A percentile compares a stretch with the other conserved stretches of the same genome.
phyloP scores from a whole-genome alignment of 2,888 invertebrate species.

The Drosophila prostipennis region DNA sequence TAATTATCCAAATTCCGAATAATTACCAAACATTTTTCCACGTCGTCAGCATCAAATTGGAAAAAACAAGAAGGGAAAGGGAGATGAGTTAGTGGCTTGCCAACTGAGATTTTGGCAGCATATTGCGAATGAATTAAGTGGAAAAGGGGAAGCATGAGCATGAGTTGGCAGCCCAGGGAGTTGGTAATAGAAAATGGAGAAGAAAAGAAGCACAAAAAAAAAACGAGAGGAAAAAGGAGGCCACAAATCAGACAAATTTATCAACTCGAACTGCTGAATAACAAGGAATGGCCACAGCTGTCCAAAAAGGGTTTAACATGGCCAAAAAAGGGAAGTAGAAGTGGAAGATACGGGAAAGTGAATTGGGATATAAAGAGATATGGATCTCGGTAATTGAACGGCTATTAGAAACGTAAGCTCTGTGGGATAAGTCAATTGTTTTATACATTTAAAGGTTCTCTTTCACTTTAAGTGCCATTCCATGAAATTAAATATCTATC shows the following conservation, averaged over 20 bases:
- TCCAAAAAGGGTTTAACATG: slow-evolving; percentile 1
- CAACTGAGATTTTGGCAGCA: slow-evolving; percentile 49
- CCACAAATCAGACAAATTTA: slow-evolving; percentile 40
- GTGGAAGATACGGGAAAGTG: neutral
- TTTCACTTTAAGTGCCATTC: too few species aligned
- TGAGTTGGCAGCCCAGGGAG: slow-evolving; percentile 17
- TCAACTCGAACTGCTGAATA: slow-evolving; percentile 37
- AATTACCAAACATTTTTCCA: slow-evolving; percentile 75
- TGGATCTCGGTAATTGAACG: slow-evolving; percentile 1
- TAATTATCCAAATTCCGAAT: slow-evolving; percentile 71
- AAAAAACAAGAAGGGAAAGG: slow-evolving; percentile 15
- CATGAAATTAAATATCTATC: slow-evolving; percentile 10
- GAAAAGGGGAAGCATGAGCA: neutral
- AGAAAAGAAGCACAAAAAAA: neutral
- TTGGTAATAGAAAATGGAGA: slow-evolving; percentile 6
- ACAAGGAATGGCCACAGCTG: slow-evolving; percentile 24
- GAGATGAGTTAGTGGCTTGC: slow-evolving; percentile 50
- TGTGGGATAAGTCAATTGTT: neutral
- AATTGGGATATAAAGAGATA: slow-evolving; percentile 6
- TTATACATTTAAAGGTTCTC: neutral
- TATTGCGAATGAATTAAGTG: slow-evolving; percentile 35
- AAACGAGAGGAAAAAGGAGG: neutral
- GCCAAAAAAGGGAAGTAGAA: neutral
- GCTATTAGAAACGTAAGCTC: slow-evolving; percentile 1
- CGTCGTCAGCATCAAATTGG: slow-evolving; percentile 56